Base-by-base conservation (phyloP, 2,113 vertebrate species). In the Myocastor coypus region DNA sequence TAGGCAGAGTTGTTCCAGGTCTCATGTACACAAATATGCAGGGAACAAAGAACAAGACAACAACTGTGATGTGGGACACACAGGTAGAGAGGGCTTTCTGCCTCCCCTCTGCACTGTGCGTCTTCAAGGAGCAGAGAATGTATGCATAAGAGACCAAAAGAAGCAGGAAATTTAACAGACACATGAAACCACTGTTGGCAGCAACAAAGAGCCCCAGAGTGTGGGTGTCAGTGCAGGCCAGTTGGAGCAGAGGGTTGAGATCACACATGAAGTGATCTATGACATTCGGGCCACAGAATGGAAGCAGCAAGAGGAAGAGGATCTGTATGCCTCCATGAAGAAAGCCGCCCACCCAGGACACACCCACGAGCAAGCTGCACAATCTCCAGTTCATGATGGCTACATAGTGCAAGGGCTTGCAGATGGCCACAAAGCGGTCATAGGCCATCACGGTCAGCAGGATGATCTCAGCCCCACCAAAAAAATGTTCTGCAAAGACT, bases 371-470 rank as follows among this genome's bases (percentile, higher is more conserved):
- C 30, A 0, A 0, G 2, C 52, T 28, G 4, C 98, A 97, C 0
- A 80, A 16, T 0, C 0, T 4, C 57, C 3, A 59, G 34, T 89
- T 71, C 68, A 71, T 71, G 68, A 37, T 71, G 17, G 34, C 9
- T 71, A 17, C 2, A 8, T 71, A 71, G 64, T 50, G 96, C 37
- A 98, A 83, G 6, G 98, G 97, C 68, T 87, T 95, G 87, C 98
- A 98, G 71, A 98, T 91, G 28, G 98, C 98, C 32, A 82, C 7
- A 0, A 93, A 98, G 46, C 26, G 37, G 4, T 98, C 96, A 0
- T 97, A 98, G 2, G 98, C 98, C 98, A 98, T 98, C 85, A 96
- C 96, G 0, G 95, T 97, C 12, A 98, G 98, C 32, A 98, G 82
- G 84, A 96, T 97, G n/a, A 90, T 80, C n/a, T 97, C 97, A 17